Conservation (phyloP, 2,113 vertebrate genomes). For the Cyanoramphus novaezelandiae region DNA sequence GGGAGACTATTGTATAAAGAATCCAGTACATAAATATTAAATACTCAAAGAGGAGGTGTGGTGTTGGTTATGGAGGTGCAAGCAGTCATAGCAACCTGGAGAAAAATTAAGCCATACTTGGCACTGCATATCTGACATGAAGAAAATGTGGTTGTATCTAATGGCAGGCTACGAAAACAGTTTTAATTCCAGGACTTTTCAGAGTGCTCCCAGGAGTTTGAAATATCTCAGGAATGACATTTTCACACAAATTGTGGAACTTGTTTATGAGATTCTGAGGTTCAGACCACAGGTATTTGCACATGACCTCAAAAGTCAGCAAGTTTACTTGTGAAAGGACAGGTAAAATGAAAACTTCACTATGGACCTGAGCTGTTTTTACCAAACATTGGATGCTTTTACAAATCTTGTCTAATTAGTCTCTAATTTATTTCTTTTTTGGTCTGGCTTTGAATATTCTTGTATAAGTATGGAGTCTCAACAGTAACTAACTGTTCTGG, state of each 20-base stretch:
- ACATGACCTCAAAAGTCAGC: not conserved
- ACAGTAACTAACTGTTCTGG: not conserved
- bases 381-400: not conserved
- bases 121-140: not conserved
- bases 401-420: not conserved
- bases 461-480: not conserved
- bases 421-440: not conserved
- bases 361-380: not conserved
- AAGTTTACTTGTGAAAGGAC: not conserved
- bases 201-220: not conserved
- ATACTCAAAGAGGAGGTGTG: not conserved
- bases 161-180: not conserved
- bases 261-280: not conserved
- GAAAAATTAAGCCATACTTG: not conserved
- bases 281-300: not conserved
- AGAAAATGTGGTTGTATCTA: not conserved
- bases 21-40: not conserved
- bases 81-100: not conserved
- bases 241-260: not conserved
- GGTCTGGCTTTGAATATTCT: not conserved
- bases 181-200: not conserved
- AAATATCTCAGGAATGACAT: conserved; percentile 15
- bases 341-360: not conserved
- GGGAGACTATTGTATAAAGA: not conserved
- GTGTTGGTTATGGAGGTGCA: not conserved